These are phyloP conservation scores for Monochamus alternatus DNA, from an alignment of 2,888 invertebrate genomes.

Conservation along the genomic window DNA sequence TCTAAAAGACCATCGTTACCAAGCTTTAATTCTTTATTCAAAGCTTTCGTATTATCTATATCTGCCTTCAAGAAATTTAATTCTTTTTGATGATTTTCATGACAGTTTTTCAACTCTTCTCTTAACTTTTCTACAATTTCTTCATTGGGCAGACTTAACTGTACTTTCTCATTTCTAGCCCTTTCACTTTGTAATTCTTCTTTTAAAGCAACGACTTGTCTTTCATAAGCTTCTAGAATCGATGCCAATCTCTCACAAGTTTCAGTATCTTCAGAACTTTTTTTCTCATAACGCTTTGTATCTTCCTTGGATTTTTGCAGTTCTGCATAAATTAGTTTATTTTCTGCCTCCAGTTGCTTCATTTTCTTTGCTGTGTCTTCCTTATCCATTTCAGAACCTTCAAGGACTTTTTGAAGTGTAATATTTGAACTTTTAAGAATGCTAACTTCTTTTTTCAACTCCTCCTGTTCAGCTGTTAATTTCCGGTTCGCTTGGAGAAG, in stretches of 20 bases:
- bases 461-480: constrained; percentile 58
- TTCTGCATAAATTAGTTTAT: constrained; percentile 61
- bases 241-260: constrained; percentile 56
- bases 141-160: constrained; percentile 3
- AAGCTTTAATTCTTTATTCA: constrained; percentile 55
- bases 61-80: constrained; percentile 32
- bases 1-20: constrained; percentile 4
- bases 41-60: constrained; percentile 58
- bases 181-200: constrained; percentile 63
- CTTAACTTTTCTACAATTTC: constrained; percentile 23
- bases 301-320: constrained; percentile 55
- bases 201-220: constrained; percentile 60
- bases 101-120: constrained; percentile 28
- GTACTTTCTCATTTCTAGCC: constrained; percentile 28
- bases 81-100: constrained; percentile 56
- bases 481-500: constrained; percentile 54
- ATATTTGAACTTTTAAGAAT: constrained; percentile 56
- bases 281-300: constrained; percentile 53
- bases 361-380: constrained; percentile 60
- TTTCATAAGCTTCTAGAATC: constrained; percentile 59
- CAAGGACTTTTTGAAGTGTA: constrained; percentile 55
- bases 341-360: constrained; percentile 59
- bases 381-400: constrained; percentile 63
- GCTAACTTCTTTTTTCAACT: constrained; percentile 60
- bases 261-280: constrained; percentile 57